Evolutionary conservation across 1,140 invertebrate genomes (phyloP).

Genomic region (Meloidogyne chitwoodi): DNA sequence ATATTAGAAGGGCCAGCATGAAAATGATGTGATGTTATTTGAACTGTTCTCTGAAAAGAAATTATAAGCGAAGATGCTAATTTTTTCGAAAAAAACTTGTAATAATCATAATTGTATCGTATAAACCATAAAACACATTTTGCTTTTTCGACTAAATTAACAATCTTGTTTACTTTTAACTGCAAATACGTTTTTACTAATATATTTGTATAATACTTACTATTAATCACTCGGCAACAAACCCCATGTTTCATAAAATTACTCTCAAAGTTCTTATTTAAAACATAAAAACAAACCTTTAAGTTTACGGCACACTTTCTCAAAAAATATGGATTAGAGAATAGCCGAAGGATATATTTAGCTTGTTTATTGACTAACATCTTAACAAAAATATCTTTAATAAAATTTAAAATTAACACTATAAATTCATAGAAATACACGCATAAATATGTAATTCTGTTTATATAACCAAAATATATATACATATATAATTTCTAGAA

Average conservation of each 20-base stretch:
- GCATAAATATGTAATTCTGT: background rate
- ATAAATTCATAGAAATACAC: no score
- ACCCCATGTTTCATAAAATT: no score
- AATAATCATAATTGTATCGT: no score
- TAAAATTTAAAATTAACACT: background rate
- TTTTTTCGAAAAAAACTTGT: no score
- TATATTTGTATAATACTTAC: no score
- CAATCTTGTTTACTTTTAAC: no score
- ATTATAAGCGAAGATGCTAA: no score
- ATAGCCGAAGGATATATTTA: background rate
- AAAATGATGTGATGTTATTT: constrained; percentile 62
- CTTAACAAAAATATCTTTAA: no score
- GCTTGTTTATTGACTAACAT: background rate
- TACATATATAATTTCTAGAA: background rate
- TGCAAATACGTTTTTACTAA: no score
- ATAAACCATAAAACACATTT: no score
- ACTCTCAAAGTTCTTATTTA: background rate
- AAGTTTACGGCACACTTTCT: background rate
- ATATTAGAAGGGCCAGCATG: constrained; percentile 23
- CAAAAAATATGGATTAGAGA: background rate
- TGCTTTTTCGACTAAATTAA: no score
- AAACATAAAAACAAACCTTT: background rate
- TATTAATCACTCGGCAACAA: no score
- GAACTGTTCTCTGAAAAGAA: background rate
- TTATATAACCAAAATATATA: background rate